Evolutionary conservation across 2,113 vertebrate genomes (phyloP), one percentile per base, ranked within the genome.

Genomic region (Megaptera novaeangliae): DNA sequence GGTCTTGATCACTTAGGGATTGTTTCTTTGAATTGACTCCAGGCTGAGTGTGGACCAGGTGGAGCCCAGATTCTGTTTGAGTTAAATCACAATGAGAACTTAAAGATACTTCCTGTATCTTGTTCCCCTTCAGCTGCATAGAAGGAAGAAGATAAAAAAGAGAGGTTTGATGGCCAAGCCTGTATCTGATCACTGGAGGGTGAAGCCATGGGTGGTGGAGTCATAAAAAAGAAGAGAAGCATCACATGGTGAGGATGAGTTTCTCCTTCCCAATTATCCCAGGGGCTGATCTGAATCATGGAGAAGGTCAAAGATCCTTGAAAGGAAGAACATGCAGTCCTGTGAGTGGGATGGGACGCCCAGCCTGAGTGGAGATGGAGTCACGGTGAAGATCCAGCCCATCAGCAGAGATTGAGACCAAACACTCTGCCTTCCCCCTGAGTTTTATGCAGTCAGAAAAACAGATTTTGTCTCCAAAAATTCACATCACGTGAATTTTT

Each of bases 241-340:
- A 4, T 10, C 25, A 4, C 31, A 1, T 1, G 0, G 3, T 1
- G 34, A 36, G 46, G 31, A 29, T 5, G 14, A 21, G 23, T 1
- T 34, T 52, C 66, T 49, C 57, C 71, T 55, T 69, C 27, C 15
- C 3, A 0, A 0, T 7, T 2, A 6, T 29, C 25, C 20, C 4
- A 3, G 14, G 34, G 66, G 63, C 20, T 15, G 36, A 5, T 31
- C 15, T 10, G 5, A 1, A 34, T 6, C 12, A 7, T 7, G 8
- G 46, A 52, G 77, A 23, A 10, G 55, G 2, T 8, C 90, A 17
- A 1, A 4, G n/a, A 2, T 5, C 4, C 63, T 39, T 10, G 74
- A 15, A 31, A 59, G 17, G 21, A 69, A 31, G 57, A 78, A 2
- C 36, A 31, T 1, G 4, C 3, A 2, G 25, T 7, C 39, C 63